Evolutionary conservation across 2,888 invertebrate genomes (phyloP).

Genomic region (Harpalus rubripes): DNA sequence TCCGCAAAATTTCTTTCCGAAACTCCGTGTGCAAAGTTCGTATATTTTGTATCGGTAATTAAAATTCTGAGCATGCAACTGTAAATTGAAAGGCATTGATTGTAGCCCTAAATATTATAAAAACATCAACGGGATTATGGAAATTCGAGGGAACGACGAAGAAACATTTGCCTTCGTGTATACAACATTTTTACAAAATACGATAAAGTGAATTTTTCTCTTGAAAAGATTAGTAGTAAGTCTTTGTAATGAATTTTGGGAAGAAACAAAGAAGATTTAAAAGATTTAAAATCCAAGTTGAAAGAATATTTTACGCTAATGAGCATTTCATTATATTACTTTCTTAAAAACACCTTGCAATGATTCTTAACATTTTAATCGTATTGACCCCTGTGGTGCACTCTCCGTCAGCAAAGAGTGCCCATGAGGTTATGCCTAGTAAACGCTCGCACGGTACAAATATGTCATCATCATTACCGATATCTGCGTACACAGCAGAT

Average conservation of each 20-base stretch:
- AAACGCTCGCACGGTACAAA: too few relatives aligned
- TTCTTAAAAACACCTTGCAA: neutral
- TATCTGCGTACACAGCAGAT: too few relatives aligned
- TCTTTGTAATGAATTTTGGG: neutral
- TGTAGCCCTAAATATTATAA: conserved; percentile 4
- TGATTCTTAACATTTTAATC: neutral
- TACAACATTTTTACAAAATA: neutral
- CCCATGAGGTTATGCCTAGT: too few relatives aligned
- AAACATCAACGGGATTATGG: conserved; percentile 33
- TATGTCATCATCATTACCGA: too few relatives aligned
- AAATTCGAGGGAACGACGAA: neutral
- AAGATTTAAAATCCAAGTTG: neutral
- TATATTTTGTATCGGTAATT: conserved; percentile 19
- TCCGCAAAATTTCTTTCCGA: conserved; percentile 20
- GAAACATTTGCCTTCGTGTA: neutral
- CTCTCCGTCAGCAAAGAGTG: too few relatives aligned
- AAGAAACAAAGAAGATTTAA: neutral
- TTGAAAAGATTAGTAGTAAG: neutral
- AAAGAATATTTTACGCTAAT: neutral
- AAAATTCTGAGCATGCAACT: conserved; percentile 30
- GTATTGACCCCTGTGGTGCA: too few relatives aligned
- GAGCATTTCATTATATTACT: too few relatives aligned
- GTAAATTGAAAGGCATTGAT: conserved; percentile 37
- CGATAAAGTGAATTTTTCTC: neutral
- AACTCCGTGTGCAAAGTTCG: conserved; percentile 22